Conservation (phyloP, 2,113 vertebrate species). For the Carassius auratus region DNA sequence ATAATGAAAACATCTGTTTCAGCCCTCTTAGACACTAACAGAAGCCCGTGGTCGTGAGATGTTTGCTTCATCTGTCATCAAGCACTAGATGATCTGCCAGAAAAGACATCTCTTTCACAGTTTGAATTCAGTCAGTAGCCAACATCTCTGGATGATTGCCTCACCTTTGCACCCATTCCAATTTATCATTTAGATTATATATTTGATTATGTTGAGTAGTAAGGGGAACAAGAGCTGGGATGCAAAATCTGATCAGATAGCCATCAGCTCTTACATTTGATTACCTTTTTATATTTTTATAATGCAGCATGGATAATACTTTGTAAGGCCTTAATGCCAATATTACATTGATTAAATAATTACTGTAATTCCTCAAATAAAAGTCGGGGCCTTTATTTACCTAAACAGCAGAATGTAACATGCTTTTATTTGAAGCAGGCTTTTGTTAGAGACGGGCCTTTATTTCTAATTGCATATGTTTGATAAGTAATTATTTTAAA, state of each 20-base stretch:
- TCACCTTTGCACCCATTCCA: not conserved
- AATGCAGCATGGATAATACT: not conserved
- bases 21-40: not conserved
- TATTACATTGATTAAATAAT: not conserved
- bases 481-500: no score
- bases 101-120: constrained; percentile 23
- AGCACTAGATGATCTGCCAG: not conserved
- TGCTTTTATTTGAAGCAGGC: no score
- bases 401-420: no score
- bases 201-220: not conserved
- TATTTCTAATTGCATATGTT: no score
- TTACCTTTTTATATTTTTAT: not conserved
- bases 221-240: not conserved
- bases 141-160: not conserved
- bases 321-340: not conserved
- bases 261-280: not conserved
- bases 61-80: constrained; percentile 25
- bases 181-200: not conserved
- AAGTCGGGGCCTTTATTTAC: no score
- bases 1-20: constrained; percentile 30
- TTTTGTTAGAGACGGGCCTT: no score
- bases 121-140: not conserved
- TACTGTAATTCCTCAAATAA: no score
- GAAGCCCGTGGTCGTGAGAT: constrained; percentile 27
- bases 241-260: not conserved